These are phyloP conservation scores for Rhinolophus ferrumequinum DNA, from an alignment of 2,113 vertebrate species.

Conservation along the genomic window DNA sequence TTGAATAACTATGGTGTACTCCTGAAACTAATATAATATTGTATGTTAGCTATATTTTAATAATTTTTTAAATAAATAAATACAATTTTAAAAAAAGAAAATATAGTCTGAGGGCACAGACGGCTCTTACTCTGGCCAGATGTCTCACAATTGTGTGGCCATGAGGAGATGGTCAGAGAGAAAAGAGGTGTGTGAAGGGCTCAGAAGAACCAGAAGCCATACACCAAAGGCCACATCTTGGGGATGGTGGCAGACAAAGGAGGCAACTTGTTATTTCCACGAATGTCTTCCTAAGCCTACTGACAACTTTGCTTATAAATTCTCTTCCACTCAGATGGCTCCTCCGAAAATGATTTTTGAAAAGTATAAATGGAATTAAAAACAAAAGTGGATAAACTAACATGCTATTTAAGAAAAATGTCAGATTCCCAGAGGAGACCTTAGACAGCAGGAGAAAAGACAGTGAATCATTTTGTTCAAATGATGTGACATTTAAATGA, in stretches of 20 bases:
- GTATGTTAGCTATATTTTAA: too few species aligned
- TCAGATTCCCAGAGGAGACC: background rate
- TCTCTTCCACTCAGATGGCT: background rate
- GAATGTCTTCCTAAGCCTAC: background rate
- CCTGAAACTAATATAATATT: too few species aligned
- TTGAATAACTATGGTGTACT: too few species aligned
- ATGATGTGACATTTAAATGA: conserved; percentile 49
- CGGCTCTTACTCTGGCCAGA: background rate
- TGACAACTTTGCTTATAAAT: conserved; percentile 41
- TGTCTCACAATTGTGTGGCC: background rate
- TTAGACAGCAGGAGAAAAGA: background rate
- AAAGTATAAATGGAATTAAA: conserved; percentile 47
- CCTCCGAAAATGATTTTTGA: background rate
- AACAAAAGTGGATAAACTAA: conserved; percentile 47
- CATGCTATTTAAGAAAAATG: background rate
- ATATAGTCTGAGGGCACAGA: background rate
- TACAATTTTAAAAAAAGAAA: too few species aligned
- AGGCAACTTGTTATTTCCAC: background rate
- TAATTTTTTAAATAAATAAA: too few species aligned
- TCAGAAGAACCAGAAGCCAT: background rate
- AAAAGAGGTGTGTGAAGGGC: background rate
- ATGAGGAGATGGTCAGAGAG: background rate
- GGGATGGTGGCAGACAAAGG: background rate
- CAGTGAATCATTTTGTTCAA: conserved; percentile 50
- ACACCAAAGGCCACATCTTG: background rate